phyloP scores from a whole-genome alignment of 2,113 vertebrate species.

The Hepsetus odoe region DNA sequence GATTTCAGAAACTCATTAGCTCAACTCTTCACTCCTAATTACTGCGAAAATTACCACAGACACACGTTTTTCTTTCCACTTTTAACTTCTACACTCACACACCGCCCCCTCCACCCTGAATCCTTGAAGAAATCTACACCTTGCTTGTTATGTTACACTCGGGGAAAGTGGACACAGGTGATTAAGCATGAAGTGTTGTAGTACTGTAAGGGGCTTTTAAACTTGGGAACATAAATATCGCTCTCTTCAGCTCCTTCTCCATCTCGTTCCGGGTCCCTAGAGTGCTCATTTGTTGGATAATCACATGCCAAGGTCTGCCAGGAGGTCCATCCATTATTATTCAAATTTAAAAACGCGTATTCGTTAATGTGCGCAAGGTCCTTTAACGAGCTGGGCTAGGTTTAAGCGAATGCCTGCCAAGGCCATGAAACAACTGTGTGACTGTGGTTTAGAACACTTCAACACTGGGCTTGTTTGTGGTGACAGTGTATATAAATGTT shows the following conservation, averaged over 20 bases:
- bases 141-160: background rate
- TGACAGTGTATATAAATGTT: background rate
- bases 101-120: background rate
- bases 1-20: conserved; percentile 73
- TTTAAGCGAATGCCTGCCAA: background rate
- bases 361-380: background rate
- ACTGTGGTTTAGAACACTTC: background rate
- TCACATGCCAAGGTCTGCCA: conserved; percentile 13
- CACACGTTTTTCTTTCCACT: background rate
- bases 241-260: background rate
- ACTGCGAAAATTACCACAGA: conserved; percentile 59
- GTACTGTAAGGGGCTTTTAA: background rate
- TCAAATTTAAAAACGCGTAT: conserved; percentile 17
- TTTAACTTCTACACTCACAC: background rate
- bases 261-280: conserved; percentile 8
- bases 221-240: background rate
- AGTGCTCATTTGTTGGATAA: conserved; percentile 36
- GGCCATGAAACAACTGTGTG: background rate
- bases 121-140: conserved; percentile 10
- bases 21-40: conserved; percentile 68
- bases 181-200: background rate
- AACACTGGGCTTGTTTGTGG: background rate
- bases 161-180: conserved; percentile 9
- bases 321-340: conserved; percentile 50
- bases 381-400: conserved; percentile 14